Evolutionary conservation across 2,888 invertebrate species (phyloP).

Genomic region (Gonocerus acuteangulatus): DNA sequence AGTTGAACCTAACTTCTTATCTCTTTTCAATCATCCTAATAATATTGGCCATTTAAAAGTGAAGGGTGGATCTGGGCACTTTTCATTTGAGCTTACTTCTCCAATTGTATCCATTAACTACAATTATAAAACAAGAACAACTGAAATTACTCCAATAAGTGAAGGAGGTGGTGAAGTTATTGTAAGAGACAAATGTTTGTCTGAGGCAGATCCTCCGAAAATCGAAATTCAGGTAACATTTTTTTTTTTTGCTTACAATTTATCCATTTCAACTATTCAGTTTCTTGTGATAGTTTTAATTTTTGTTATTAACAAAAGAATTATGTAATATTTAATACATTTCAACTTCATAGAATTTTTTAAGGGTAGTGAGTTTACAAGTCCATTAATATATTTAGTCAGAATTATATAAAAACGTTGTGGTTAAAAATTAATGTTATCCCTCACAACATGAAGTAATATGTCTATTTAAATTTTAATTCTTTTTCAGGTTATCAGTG

Average conservation of each 20-base stretch:
- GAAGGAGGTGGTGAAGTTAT: slow-evolving; percentile 51
- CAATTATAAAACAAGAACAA: slow-evolving; percentile 11
- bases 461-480: no score
- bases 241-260: no score
- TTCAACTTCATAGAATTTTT: no score
- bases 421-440: no score
- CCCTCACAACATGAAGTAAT: no score
- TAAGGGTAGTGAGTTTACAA: no score
- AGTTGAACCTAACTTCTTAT: slow-evolving; percentile 49
- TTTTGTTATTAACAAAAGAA: no score
- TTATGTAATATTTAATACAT: no score
- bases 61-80: slow-evolving; percentile 59
- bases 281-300: no score
- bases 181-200: slow-evolving; percentile 54
- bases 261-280: no score
- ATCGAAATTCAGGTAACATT: background rate
- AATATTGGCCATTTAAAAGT: slow-evolving; percentile 51
- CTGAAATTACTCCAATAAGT: slow-evolving; percentile 42
- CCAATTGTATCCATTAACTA: slow-evolving; percentile 54
- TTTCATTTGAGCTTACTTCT: slow-evolving; percentile 50
- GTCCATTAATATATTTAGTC: no score
- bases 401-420: no score
- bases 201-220: slow-evolving; percentile 32
- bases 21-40: slow-evolving; percentile 57
- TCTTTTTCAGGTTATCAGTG: slow-evolving; percentile 43